Evolutionary conservation across 2,797 vertebrate species (phyloP).

Genomic region (Coregonus sp.): DNA sequence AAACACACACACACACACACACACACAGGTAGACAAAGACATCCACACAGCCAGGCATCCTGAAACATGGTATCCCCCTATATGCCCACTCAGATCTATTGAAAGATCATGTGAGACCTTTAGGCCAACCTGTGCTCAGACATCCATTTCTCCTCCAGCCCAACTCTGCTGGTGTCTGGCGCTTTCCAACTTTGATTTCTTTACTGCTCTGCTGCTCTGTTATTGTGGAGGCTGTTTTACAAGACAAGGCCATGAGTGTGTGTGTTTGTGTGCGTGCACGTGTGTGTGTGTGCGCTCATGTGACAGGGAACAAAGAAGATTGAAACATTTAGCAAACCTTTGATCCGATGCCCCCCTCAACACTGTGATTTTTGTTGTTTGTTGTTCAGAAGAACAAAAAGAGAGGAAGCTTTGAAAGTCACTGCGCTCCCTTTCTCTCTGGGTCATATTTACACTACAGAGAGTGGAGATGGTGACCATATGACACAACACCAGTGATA

Average conservation of each 20-base stretch:
- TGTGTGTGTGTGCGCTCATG: not conserved
- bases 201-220: not conserved
- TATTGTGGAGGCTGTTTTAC: not conserved
- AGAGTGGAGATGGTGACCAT: not conserved
- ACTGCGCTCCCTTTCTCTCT: not conserved
- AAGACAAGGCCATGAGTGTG: slow-evolving; percentile 11
- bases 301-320: not conserved
- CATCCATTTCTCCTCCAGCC: not conserved
- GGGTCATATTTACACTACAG: not conserved
- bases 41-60: not conserved
- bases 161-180: not conserved
- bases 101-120: not conserved
- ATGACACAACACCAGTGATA: not conserved
- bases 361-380: not conserved
- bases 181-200: not conserved
- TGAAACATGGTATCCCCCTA: not conserved
- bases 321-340: not conserved
- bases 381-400: not conserved
- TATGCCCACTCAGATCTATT: not conserved
- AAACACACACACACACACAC: not conserved
- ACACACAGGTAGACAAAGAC: not conserved
- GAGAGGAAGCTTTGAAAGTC: not conserved
- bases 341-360: not conserved
- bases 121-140: not conserved
- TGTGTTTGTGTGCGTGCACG: slow-evolving; percentile 2